Percentiles rank a stretch among this genome's conserved stretches.
Evolutionary conservation across 2,113 vertebrate species (phyloP).

Genomic region (Amphilophus citrinellus): DNA sequence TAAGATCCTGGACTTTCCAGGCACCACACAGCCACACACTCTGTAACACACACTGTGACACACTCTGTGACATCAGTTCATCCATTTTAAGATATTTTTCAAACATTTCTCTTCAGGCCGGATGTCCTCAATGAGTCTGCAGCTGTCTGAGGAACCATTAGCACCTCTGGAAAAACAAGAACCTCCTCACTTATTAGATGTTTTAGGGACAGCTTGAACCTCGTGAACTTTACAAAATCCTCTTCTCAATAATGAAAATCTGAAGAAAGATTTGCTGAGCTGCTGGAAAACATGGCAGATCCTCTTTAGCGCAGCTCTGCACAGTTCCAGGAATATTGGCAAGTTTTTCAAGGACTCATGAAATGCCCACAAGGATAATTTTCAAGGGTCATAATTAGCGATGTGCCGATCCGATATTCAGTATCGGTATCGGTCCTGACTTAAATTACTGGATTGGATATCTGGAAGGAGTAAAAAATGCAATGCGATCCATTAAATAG

Average conservation of each 20-base stretch:
- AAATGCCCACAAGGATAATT: not conserved
- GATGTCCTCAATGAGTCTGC: not conserved
- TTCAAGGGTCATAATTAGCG: not conserved
- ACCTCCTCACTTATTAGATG: rapidly evolving
- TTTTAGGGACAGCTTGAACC: not conserved
- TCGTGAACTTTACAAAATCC: rapidly evolving
- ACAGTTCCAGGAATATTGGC: not conserved
- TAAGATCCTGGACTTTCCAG: not conserved
- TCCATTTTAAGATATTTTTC: not conserved
- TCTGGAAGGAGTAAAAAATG: no score
- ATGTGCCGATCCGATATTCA: no score
- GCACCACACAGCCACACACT: not conserved
- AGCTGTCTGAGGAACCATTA: not conserved
- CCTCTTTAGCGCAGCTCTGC: rapidly evolving
- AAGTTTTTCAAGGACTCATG: not conserved
- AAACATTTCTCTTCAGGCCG: not conserved
- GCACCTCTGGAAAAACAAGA: not conserved
- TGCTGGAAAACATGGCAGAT: not conserved
- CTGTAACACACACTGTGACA: no score
- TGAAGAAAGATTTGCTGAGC: not conserved
- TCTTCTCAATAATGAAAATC: not conserved
- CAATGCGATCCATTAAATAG: no score
- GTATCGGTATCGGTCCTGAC: no score
- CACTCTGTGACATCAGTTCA: no score
- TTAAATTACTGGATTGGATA: no score